These are phyloP conservation scores for Sitophilus oryzae DNA, from an alignment of 1,140 invertebrate genomes.

Conservation along the genomic window DNA sequence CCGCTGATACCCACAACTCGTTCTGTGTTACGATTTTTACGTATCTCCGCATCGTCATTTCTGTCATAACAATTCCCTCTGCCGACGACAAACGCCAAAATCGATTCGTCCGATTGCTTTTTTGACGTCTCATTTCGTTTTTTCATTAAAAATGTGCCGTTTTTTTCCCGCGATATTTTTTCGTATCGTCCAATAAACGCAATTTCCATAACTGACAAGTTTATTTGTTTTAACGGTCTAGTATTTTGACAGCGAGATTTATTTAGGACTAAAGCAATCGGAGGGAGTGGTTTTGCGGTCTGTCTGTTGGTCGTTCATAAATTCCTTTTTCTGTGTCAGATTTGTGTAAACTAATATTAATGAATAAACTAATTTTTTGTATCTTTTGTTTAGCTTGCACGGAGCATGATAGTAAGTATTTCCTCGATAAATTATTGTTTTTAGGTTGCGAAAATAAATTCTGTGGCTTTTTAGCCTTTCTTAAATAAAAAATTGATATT, in stretches of 20 bases:
- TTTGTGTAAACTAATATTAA: background rate
- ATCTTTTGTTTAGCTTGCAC: slow-evolving; percentile 61
- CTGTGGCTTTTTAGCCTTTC: background rate
- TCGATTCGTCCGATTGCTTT: too few species aligned
- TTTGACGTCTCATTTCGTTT: too few species aligned
- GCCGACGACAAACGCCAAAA: too few species aligned
- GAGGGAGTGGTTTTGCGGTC: background rate
- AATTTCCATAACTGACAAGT: too few species aligned
- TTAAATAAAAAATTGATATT: slow-evolving; percentile 3
- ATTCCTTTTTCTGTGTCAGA: background rate
- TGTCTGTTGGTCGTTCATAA: background rate
- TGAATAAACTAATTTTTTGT: background rate
- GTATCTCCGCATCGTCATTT: too few species aligned
- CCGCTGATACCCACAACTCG: background rate
- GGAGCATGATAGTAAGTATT: slow-evolving; percentile 78
- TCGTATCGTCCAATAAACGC: too few species aligned
- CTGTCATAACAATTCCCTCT: too few species aligned
- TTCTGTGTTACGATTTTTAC: background rate
- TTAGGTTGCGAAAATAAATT: background rate
- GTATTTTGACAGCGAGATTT: too few species aligned
- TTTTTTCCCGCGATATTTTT: too few species aligned
- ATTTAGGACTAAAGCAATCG: too few species aligned
- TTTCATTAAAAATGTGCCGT: too few species aligned
- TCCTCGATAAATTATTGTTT: slow-evolving; percentile 12
- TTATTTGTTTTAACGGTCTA: too few species aligned